Base-by-base conservation (phyloP, 2,797 vertebrate genomes). In the Allobates femoralis region DNA sequence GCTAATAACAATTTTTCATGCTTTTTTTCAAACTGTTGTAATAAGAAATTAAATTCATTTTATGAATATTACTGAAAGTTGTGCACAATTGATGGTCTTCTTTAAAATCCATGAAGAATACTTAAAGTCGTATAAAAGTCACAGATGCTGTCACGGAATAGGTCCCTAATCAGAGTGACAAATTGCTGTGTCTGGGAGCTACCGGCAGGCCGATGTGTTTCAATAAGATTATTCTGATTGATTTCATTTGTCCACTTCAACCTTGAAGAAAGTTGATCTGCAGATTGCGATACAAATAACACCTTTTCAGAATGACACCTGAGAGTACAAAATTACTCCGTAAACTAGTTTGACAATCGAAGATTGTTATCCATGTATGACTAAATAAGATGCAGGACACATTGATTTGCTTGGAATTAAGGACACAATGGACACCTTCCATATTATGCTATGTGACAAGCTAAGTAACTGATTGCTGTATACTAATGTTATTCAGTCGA, bases 161-260 rank as follows among this genome's bases (percentile, higher is more conserved):
- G 53, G 76, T 67, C 82, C 67, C 82, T 81, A 85, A 88, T 84
- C 77, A 85, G 77, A 58, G 69, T 88, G 82, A 88, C 83, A 84
- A 88, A 88, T 85, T 79, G 78, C 60, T 30, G 26, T 73, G 82
- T 66, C 82, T 81, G 53, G 46, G 37, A 87, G 81, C 86, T 74
- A 66, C 81, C 37, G 41, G 64, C 76, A 75, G 76, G 73, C 26
- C 66, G 67, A 87, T 69, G 53, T 76, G 82, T 88, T 88, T 84
- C 83, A 88, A 85, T 73, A 76, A 88, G 76, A 88, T 88, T 85
- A 85, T 88, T 85, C 77, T 85, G 77, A 85, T 85, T 88, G 86
- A 87, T 87, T 83, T 79, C n/a, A 78, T 87, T 87, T 87, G 86
- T 83, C 81, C 86, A 87, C 58, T 81, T 81, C 82, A 88, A 85